Conservation (phyloP, 1,140 invertebrate species). For the Solen grandis region DNA sequence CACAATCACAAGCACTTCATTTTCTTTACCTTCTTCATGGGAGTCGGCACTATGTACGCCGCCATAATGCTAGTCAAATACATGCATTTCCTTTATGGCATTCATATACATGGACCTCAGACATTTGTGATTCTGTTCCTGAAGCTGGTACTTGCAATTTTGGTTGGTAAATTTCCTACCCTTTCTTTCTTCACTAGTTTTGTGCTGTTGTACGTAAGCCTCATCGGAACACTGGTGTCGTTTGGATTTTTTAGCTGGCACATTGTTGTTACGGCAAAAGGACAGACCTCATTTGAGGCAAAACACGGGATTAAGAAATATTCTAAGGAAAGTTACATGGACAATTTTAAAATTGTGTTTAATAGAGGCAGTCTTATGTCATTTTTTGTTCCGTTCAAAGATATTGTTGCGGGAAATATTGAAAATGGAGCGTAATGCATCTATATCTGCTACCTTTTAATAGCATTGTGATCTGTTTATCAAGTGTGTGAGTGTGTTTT, state of each 20-base stretch:
- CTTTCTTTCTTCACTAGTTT: slow-evolving; percentile 6
- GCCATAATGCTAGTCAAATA: slow-evolving; percentile 20
- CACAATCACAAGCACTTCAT: slow-evolving; percentile 94
- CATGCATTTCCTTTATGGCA: slow-evolving; percentile 28
- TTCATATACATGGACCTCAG: slow-evolving; percentile 39
- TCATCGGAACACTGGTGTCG: slow-evolving; percentile 21
- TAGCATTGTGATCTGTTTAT: too few species aligned
- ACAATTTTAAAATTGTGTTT: slow-evolving; percentile 32
- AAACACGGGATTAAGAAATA: slow-evolving; percentile 1
- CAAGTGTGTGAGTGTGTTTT: too few species aligned
- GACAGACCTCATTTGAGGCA: slow-evolving; percentile 34
- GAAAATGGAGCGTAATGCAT: too few species aligned
- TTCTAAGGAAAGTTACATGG: slow-evolving; percentile 16
- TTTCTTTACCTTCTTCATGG: slow-evolving; percentile 86
- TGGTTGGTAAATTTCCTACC: slow-evolving; percentile 5
- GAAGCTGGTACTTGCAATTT: not conserved
- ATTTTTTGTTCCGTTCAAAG: slow-evolving; percentile 24
- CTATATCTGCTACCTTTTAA: too few species aligned
- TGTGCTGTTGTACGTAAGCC: slow-evolving; percentile 36
- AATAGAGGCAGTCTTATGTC: not conserved
- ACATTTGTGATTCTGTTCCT: slow-evolving; percentile 28
- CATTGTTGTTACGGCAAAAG: not conserved
- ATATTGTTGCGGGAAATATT: slow-evolving; percentile 7
- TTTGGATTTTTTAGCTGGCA: slow-evolving; percentile 44
- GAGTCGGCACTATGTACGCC: slow-evolving; percentile 38